Evolutionary conservation across 2,113 vertebrate genomes (phyloP).

Genomic region (Hyaena hyaena): DNA sequence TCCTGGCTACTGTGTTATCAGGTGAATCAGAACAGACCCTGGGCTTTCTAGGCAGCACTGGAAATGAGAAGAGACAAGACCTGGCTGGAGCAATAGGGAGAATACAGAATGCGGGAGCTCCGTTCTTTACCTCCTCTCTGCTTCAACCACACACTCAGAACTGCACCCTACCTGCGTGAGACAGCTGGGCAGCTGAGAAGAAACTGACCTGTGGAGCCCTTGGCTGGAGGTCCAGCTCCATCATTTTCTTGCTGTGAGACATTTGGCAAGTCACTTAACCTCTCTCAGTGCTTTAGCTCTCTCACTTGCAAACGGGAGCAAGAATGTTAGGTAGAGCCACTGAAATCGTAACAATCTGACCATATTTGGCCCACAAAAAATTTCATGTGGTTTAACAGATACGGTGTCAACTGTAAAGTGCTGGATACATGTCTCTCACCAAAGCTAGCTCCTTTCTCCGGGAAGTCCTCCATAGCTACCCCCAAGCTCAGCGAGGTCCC

Average conservation of each 20-base stretch:
- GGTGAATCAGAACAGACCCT: neutral
- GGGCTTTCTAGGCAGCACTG: neutral
- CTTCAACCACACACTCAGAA: neutral
- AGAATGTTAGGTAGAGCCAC: neutral
- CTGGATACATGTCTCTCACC: neutral
- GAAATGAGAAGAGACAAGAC: neutral
- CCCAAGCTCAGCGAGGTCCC: neutral
- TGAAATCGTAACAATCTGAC: neutral
- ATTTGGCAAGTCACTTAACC: neutral
- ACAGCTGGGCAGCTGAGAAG: neutral
- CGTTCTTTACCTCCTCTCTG: neutral
- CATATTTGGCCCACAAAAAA: neutral
- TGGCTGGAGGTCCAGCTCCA: neutral
- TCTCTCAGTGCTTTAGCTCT: neutral
- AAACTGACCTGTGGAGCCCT: neutral
- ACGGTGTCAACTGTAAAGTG: neutral
- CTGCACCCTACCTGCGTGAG: neutral
- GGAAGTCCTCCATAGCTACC: neutral
- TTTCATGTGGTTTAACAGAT: neutral
- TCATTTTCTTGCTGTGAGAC: conserved; percentile 5
- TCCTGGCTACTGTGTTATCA: neutral
- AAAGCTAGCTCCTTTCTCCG: neutral
- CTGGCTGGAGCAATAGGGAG: neutral
- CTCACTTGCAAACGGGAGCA: neutral
- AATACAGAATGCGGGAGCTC: too few relatives aligned